phyloP scores from a whole-genome alignment of 37 sponge, comb jelly and placozoan genomes.

The Ephydatia muelleri region DNA sequence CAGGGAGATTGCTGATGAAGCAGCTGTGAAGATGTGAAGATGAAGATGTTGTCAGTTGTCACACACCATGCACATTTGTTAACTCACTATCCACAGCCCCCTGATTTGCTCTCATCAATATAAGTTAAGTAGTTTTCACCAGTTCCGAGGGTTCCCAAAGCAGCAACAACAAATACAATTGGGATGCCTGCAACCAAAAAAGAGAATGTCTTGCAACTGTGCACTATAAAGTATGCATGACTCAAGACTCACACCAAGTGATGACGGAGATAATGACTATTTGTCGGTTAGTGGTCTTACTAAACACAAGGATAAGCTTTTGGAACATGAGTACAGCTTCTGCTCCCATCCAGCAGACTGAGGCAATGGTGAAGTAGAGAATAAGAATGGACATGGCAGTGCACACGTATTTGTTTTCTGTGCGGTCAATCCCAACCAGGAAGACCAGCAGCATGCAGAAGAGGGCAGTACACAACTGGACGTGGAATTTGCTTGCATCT shows the following conservation, averaged over 20 bases:
- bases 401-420: conserved; percentile 30
- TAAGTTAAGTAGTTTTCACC: conserved; percentile 28
- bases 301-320: conserved; percentile 59
- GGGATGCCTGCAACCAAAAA: conserved; percentile 1
- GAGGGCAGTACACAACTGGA: conserved; percentile 51
- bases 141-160: conserved; percentile 30
- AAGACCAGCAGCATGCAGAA: conserved; percentile 36
- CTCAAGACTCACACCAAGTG: conserved; percentile 54
- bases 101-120: background rate
- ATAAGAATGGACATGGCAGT: conserved; percentile 37
- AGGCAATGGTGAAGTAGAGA: conserved; percentile 43
- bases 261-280: conserved; percentile 36
- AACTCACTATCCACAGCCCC: conserved; percentile 30
- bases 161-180: conserved; percentile 22
- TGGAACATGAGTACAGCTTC: conserved; percentile 59
- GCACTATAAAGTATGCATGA: too few species aligned
- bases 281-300: background rate
- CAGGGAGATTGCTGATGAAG: conserved; percentile 33
- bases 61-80: too few species aligned
- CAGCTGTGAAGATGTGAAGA: conserved; percentile 23
- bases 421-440: conserved; percentile 49
- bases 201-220: background rate
- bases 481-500: conserved; percentile 52
- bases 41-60: too few species aligned
- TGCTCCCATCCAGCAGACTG: conserved; percentile 65